These are phyloP conservation scores for Serranus cabrilla DNA, from an alignment of 2,797 vertebrate species.

Conservation along the genomic window DNA sequence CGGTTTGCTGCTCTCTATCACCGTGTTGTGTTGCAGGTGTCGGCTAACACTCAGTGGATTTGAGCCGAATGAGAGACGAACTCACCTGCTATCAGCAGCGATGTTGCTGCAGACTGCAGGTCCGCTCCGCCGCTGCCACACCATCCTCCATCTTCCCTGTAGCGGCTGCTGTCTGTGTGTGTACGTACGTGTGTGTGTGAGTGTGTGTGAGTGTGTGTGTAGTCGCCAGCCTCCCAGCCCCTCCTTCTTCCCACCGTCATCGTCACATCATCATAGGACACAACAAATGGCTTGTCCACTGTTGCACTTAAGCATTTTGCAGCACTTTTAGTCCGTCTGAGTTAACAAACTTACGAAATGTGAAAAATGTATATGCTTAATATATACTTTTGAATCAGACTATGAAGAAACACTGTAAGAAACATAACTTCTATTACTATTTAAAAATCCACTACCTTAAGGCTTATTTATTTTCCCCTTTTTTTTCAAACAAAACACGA, in stretches of 20 bases:
- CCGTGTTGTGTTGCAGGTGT: background rate
- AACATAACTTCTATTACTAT: too few species aligned
- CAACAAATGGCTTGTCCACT: slow-evolving; percentile 11
- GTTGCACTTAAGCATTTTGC: background rate
- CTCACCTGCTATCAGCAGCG: slow-evolving; percentile 58
- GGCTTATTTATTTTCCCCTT: too few species aligned
- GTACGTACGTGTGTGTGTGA: background rate
- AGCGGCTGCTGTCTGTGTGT: slow-evolving; percentile 10
- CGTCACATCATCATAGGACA: slow-evolving; percentile 34
- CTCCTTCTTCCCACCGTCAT: slow-evolving; percentile 32
- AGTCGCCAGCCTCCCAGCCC: slow-evolving; percentile 24
- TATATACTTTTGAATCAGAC: too few species aligned
- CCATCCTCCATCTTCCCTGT: slow-evolving; percentile 71
- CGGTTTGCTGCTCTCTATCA: background rate
- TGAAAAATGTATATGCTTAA: too few species aligned
- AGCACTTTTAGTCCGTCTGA: background rate
- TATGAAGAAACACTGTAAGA: too few species aligned
- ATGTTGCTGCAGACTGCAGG: slow-evolving; percentile 45
- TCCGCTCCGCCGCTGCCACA: slow-evolving; percentile 46
- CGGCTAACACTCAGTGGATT: accelerated
- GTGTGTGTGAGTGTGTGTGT: slow-evolving; percentile 20
- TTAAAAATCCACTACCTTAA: too few species aligned
- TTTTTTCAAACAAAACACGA: too few species aligned
- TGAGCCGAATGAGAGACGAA: background rate
- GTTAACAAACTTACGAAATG: too few species aligned